These are phyloP conservation scores for Oryzias curvinotus DNA, from an alignment of 2,113 vertebrate species.

Conservation along the genomic window DNA sequence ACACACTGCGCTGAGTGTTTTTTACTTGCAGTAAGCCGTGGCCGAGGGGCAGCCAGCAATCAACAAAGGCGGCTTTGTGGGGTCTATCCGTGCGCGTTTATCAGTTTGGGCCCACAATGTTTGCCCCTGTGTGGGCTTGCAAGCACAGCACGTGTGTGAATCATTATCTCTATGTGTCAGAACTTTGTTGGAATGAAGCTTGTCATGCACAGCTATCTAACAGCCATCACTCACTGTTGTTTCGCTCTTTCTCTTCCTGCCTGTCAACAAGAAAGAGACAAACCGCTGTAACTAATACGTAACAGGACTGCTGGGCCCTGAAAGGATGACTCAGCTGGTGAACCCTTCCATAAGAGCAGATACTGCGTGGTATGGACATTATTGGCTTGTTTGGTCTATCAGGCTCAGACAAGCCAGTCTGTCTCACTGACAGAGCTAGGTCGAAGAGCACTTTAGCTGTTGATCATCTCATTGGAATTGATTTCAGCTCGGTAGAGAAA, in stretches of 20 bases:
- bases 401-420: constrained; percentile 28
- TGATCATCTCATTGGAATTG: constrained; percentile 30
- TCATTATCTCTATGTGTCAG: constrained; percentile 69
- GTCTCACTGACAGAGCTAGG: constrained; percentile 38
- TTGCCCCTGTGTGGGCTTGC: constrained; percentile 68
- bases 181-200: constrained; percentile 56
- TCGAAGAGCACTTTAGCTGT: constrained; percentile 21
- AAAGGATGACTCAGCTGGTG: constrained; percentile 41
- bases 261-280: constrained; percentile 47
- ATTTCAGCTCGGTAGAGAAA: constrained; percentile 41
- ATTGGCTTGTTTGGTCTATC: constrained; percentile 40
- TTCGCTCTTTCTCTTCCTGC: constrained; percentile 29
- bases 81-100: constrained; percentile 24
- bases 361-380: constrained; percentile 46
- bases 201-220: constrained; percentile 58
- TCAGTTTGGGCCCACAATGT: constrained; percentile 34
- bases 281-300: constrained; percentile 63
- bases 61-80: constrained; percentile 77
- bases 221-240: constrained; percentile 53
- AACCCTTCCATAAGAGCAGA: constrained; percentile 24
- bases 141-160: constrained; percentile 72
- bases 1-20: constrained; percentile 51
- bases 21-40: constrained; percentile 57
- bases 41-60: constrained; percentile 51
- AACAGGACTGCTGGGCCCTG: constrained; percentile 43